phyloP scores from a whole-genome alignment of 2,113 vertebrate genomes.

The Pyxicephalus adspersus region DNA sequence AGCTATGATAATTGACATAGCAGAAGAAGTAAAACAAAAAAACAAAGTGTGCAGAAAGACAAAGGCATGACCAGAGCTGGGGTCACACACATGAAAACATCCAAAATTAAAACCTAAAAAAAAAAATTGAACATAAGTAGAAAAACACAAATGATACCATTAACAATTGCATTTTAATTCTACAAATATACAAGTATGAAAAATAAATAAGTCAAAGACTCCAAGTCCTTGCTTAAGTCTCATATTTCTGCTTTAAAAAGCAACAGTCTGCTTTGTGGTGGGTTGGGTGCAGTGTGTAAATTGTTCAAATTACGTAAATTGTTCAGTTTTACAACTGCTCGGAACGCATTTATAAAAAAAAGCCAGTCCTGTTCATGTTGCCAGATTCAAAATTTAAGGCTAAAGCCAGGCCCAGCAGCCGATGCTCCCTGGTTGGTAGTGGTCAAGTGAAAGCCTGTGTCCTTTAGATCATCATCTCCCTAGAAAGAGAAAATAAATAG shows the following conservation, averaged over 20 bases:
- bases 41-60: no score
- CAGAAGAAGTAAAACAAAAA: no score
- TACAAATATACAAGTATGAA: slow-evolving; percentile 75
- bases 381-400: slow-evolving; percentile 88
- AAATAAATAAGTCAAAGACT: slow-evolving; percentile 58
- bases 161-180: slow-evolving; percentile 72
- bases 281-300: neutral
- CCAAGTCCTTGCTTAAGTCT: slow-evolving; percentile 34
- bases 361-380: neutral
- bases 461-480: slow-evolving; percentile 94
- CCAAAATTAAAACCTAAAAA: neutral
- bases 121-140: neutral
- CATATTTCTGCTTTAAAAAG: slow-evolving; percentile 7
- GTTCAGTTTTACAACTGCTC: no score
- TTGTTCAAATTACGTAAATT: no score
- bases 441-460: slow-evolving; percentile 94
- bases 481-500: slow-evolving; percentile 58
- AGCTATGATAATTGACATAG: no score
- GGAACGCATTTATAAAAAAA: neutral
- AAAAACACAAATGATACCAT: slow-evolving; percentile 54
- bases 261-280: neutral
- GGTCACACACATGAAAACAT: neutral
- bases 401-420: slow-evolving; percentile 93
- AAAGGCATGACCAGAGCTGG: neutral
- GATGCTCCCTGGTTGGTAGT: slow-evolving; percentile 94